Conservation (phyloP, 37 sponge, comb jelly and placozoan species). For the Oopsacas minuta region DNA sequence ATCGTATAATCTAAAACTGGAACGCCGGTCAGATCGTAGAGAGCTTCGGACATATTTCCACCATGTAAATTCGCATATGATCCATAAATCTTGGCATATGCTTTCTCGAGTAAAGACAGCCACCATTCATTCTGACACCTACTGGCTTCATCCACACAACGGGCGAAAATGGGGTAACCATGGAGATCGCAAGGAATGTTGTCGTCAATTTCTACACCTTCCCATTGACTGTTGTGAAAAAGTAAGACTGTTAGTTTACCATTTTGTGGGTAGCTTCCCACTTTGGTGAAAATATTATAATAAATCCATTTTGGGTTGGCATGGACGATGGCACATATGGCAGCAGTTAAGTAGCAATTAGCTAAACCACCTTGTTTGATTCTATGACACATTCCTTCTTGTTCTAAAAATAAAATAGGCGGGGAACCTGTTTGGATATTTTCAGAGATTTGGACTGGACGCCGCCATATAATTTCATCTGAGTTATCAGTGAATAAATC, state of each 20-base stretch:
- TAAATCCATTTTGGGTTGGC: neutral
- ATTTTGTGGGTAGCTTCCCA: neutral
- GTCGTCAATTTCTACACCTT: constrained; percentile 6
- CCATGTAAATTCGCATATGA: constrained; percentile 2
- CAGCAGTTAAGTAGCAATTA: neutral
- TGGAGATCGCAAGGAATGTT: constrained; percentile 14
- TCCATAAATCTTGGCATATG: constrained; percentile 11
- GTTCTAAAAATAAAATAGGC: constrained; percentile 6
- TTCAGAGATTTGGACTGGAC: neutral
- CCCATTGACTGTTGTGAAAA: neutral
- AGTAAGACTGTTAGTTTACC: neutral
- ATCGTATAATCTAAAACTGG: constrained; percentile 8
- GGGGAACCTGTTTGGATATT: neutral
- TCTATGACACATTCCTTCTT: neutral
- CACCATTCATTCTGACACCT: constrained; percentile 9
- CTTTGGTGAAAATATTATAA: neutral
- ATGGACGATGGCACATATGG: neutral
- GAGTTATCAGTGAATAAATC: constrained; percentile 2
- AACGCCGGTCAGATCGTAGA: neutral
- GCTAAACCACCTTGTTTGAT: neutral
- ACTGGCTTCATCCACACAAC: neutral
- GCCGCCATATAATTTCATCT: neutral
- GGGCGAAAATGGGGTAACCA: neutral
- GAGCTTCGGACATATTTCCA: constrained; percentile 8
- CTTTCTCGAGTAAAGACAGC: neutral